These are phyloP conservation scores for Drosophila setosimentum DNA, from an alignment of 2,888 invertebrate species.

Conservation along the genomic window DNA sequence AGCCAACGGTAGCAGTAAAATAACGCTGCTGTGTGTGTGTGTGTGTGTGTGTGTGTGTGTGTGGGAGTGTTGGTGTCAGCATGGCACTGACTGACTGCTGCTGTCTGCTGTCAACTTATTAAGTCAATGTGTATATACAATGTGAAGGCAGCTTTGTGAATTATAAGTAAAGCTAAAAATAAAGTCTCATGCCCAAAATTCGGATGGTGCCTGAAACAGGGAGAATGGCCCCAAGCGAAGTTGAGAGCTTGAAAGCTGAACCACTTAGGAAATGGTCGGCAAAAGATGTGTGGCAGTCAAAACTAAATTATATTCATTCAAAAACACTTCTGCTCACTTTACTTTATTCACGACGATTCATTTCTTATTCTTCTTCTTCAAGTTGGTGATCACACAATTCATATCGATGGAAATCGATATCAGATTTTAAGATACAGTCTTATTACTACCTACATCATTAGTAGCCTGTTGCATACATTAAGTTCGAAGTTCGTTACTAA, in stretches of 20 bases:
- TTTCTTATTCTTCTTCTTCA: neutral
- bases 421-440: neutral
- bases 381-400: neutral
- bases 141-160: conserved; percentile 37
- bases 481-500: neutral
- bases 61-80: conserved; percentile 27
- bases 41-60: conserved; percentile 11
- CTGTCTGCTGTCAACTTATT: conserved; percentile 76
- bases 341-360: neutral
- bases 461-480: neutral
- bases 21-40: neutral
- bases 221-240: neutral
- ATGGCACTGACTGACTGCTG: conserved; percentile 66
- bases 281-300: neutral
- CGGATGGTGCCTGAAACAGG: conserved; percentile 13
- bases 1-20: conserved; percentile 10
- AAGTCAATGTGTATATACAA: conserved; percentile 57
- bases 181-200: conserved; percentile 24
- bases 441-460: neutral
- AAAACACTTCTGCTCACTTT: neutral
- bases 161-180: conserved; percentile 69
- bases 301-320: neutral
- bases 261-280: conserved; percentile 7
- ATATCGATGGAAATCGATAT: neutral
- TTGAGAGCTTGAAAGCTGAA: neutral